phyloP scores from a whole-genome alignment of 2,888 invertebrate species.

The Drosophila paramelanica region DNA sequence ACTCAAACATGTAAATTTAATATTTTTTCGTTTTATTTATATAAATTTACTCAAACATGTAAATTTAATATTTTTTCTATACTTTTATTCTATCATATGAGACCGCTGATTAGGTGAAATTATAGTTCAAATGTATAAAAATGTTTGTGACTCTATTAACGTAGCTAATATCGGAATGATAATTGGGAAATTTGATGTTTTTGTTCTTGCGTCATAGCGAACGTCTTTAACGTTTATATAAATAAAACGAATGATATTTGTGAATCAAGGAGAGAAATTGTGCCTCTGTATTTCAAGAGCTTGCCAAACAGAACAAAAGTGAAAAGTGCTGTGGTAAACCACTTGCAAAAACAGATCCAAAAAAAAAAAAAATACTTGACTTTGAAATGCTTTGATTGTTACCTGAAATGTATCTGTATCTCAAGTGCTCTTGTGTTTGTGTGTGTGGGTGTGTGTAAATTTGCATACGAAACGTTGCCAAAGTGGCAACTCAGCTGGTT shows the following conservation, averaged over 20 bases:
- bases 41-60: too few species aligned
- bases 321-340: slow-evolving; percentile 67
- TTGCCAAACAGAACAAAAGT: slow-evolving; percentile 67
- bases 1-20: too few species aligned
- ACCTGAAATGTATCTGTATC: slow-evolving; percentile 62
- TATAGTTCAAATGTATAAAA: too few species aligned
- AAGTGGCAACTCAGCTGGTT: slow-evolving; percentile 61
- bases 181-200: too few species aligned
- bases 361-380: slow-evolving; percentile 23
- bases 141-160: too few species aligned
- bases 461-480: slow-evolving; percentile 60
- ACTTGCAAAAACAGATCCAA: slow-evolving; percentile 32
- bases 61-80: too few species aligned
- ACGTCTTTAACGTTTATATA: neutral
- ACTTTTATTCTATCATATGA: too few species aligned
- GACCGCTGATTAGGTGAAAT: too few species aligned
- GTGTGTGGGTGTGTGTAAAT: slow-evolving; percentile 31
- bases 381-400: slow-evolving; percentile 66
- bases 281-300: slow-evolving; percentile 30
- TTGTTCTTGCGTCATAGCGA: too few species aligned
- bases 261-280: neutral
- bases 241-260: neutral
- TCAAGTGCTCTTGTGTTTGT: slow-evolving; percentile 36
- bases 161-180: neutral
- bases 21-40: too few species aligned